Conservation (phyloP, 2,113 vertebrate species). For the Cardinalis cardinalis region DNA sequence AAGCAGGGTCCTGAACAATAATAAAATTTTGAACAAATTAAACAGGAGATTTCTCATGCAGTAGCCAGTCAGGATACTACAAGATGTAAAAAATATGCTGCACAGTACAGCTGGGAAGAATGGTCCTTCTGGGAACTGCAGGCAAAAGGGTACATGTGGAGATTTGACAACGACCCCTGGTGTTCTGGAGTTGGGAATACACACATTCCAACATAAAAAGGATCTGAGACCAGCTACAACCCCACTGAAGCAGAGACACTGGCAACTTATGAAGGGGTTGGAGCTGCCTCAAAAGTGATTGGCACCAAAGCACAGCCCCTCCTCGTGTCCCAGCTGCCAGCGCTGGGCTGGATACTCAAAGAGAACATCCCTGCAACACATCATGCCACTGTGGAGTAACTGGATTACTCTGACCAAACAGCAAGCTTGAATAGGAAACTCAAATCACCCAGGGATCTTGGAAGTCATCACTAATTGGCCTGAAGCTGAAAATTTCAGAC, state of each 20-base stretch:
- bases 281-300: background rate
- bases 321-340: too few relatives aligned
- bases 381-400: background rate
- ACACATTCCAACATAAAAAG: background rate
- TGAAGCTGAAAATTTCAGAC: background rate
- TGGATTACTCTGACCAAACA: background rate
- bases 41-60: background rate
- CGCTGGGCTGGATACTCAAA: background rate
- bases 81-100: background rate
- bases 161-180: accelerated
- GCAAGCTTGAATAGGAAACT: background rate
- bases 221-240: background rate
- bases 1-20: background rate
- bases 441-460: background rate
- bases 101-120: background rate
- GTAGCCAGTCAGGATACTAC: too few relatives aligned
- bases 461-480: background rate
- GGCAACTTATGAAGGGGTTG: background rate
- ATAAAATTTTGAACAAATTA: background rate
- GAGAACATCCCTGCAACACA: background rate
- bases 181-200: background rate
- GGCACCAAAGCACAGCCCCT: background rate
- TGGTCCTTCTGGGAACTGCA: background rate
- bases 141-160: background rate
- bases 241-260: background rate